phyloP scores from a whole-genome alignment of 2,797 vertebrate genomes.

The Clarias pachynema region DNA sequence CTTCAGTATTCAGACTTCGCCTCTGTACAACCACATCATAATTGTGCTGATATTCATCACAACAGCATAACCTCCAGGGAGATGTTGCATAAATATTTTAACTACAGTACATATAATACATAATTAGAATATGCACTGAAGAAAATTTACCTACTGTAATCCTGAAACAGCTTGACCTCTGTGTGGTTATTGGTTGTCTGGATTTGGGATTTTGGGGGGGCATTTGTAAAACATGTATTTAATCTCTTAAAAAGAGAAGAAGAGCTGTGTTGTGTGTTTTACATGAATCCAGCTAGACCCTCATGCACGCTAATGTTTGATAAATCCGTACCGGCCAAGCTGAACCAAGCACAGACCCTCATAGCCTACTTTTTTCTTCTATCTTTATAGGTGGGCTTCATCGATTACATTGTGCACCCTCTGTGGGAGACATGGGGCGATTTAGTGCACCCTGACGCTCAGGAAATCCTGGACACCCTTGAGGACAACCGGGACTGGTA shows the following conservation, averaged over 20 bases:
- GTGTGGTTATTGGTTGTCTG: neutral
- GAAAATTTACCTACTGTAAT: neutral
- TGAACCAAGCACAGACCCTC: neutral
- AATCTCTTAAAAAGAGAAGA: neutral
- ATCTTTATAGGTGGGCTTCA: slow-evolving; percentile 86
- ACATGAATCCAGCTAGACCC: neutral
- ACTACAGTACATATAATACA: no score
- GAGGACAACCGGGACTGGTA: slow-evolving; percentile 96
- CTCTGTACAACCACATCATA: no score
- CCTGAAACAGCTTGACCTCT: neutral
- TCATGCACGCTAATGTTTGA: neutral
- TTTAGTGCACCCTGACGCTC: slow-evolving; percentile 90
- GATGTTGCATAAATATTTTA: no score
- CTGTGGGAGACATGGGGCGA: slow-evolving; percentile 96
- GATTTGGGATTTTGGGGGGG: neutral
- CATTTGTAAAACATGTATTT: neutral
- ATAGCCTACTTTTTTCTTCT: slow-evolving; percentile 30
- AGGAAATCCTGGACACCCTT: slow-evolving; percentile 90
- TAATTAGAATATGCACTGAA: no score
- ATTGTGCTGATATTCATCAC: no score
- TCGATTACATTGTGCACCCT: slow-evolving; percentile 93
- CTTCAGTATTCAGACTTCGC: no score
- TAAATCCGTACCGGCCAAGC: neutral
- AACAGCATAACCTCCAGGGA: no score
- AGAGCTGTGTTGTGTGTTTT: neutral